A percentile compares a stretch with the other conserved stretches of the same genome.
These are phyloP conservation scores for Meloidogyne exigua DNA, from an alignment of 1,140 invertebrate genomes.

Conservation along the genomic window DNA sequence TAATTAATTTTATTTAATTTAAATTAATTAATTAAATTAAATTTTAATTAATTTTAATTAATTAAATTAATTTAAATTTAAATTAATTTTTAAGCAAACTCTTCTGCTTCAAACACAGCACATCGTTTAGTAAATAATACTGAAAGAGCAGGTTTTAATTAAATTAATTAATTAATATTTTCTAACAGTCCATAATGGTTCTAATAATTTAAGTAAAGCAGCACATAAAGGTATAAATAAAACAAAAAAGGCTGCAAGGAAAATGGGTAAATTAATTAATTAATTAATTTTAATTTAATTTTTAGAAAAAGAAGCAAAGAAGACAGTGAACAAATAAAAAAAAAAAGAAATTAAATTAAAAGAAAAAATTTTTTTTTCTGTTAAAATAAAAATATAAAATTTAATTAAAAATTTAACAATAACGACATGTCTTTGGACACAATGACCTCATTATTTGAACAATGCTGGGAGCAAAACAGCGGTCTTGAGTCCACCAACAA, in stretches of 20 bases:
- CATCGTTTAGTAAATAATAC: neutral
- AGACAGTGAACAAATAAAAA: no score
- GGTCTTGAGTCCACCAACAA: slow-evolving; percentile 64
- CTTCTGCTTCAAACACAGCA: neutral
- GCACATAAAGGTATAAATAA: neutral
- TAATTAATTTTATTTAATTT: no score
- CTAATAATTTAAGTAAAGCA: neutral
- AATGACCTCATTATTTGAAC: slow-evolving; percentile 58
- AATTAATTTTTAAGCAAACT: neutral
- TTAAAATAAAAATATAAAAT: no score
- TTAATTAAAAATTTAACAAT: slow-evolving; percentile 47
- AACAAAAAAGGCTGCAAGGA: neutral
- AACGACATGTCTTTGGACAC: slow-evolving; percentile 59
- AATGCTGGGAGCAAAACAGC: slow-evolving; percentile 58
- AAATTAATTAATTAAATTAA: no score
- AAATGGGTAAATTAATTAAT: neutral
- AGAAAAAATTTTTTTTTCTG: slow-evolving; percentile 11
- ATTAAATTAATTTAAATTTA: no score
- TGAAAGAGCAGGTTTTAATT: neutral
- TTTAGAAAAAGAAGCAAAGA: neutral
- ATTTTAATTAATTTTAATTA: no score
- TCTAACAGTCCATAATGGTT: neutral
- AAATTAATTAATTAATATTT: neutral
- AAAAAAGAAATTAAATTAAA: neutral
- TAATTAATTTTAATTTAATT: neutral